A percentile compares a stretch with the other conserved stretches of the same genome.
Evolutionary conservation across 2,113 vertebrate species (phyloP).

Genomic region (Sceloporus tristichus): DNA sequence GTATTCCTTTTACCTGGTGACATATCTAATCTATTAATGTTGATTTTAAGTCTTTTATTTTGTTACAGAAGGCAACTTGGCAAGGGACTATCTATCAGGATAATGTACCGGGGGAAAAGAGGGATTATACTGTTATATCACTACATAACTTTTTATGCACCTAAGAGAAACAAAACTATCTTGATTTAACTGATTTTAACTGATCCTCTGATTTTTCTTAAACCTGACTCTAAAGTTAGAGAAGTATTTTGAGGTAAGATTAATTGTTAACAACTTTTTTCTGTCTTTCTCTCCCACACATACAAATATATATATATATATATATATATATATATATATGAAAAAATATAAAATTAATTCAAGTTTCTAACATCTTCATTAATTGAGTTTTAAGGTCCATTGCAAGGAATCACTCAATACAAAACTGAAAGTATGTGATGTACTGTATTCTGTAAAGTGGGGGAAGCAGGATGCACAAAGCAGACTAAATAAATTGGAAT

Average conservation of each 20-base stretch:
- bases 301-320: neutral
- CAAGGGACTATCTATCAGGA: constrained; percentile 59
- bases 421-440: constrained; percentile 32
- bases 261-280: constrained; percentile 65
- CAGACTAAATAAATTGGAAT: constrained; percentile 39
- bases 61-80: constrained; percentile 46
- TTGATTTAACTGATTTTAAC: constrained; percentile 39
- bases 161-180: neutral
- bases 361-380: constrained; percentile 68
- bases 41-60: constrained; percentile 13
- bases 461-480: neutral
- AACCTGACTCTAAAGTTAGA: constrained; percentile 63
- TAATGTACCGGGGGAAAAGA: constrained; percentile 49
- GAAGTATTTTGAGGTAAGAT: constrained; percentile 70
- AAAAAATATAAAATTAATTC: constrained; percentile 76
- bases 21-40: constrained; percentile 29
- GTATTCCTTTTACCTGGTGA: constrained; percentile 26
- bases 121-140: neutral
- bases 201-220: constrained; percentile 59
- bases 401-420: constrained; percentile 74
- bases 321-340: neutral
- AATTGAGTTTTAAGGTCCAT: constrained; percentile 75
- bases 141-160: constrained; percentile 35
- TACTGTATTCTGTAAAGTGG: constrained; percentile 45
- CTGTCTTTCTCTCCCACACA: constrained; percentile 48